Evolutionary conservation across 2,888 invertebrate species (phyloP).

Genomic region (Hyppa rectilinea): DNA sequence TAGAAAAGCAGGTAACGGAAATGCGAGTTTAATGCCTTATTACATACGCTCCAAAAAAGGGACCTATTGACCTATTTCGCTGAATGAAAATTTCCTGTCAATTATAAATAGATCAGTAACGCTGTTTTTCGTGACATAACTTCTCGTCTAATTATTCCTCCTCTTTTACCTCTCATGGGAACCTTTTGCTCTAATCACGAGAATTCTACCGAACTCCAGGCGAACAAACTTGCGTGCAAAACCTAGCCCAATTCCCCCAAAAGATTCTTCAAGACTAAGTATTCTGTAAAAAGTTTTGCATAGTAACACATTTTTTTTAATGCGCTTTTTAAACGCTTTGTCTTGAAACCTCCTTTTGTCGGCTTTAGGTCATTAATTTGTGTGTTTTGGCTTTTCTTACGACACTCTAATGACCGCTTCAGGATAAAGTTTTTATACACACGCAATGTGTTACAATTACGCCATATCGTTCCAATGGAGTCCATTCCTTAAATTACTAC

Average conservation of each 20-base stretch:
- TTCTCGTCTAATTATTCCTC: too few relatives aligned
- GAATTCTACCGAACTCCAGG: too few relatives aligned
- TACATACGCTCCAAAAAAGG: neutral
- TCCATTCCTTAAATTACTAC: conserved; percentile 33
- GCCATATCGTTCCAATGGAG: conserved; percentile 25
- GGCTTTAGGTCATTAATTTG: too few relatives aligned
- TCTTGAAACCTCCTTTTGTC: too few relatives aligned
- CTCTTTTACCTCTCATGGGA: too few relatives aligned
- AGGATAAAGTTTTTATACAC: neutral
- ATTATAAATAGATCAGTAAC: conserved; percentile 36
- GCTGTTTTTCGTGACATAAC: conserved; percentile 10
- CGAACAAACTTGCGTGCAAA: too few relatives aligned
- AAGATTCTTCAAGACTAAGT: too few relatives aligned
- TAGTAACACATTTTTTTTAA: too few relatives aligned
- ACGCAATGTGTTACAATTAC: conserved; percentile 23
- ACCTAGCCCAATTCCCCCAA: too few relatives aligned
- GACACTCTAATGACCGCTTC: neutral
- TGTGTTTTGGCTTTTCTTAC: neutral
- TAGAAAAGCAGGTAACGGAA: neutral
- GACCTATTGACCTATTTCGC: neutral
- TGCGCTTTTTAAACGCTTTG: too few relatives aligned
- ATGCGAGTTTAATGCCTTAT: neutral
- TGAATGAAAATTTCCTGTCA: conserved; percentile 3
- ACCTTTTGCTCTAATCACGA: too few relatives aligned
- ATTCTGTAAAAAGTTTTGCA: neutral